Base-by-base conservation (phyloP, 2,888 invertebrate species). In the Xylophagus ater region DNA sequence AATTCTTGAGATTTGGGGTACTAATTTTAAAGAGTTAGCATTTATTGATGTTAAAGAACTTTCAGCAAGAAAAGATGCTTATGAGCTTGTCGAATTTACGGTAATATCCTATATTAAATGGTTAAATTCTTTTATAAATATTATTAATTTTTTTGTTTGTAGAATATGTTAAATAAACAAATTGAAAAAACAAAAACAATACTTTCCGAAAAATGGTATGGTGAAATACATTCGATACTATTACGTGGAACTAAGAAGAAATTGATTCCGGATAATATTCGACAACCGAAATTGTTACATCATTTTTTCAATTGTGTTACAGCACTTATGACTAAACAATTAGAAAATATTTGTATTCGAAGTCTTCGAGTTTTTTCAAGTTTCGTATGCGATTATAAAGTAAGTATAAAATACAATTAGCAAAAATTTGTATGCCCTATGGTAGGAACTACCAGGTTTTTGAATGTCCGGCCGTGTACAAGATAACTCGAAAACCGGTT, bases 251-350 rank as follows among this genome's bases (percentile, higher is more conserved):
- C 65, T 40, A 80, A 76, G 54, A 80, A 72, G 54, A 76, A 73
- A 40, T 68, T 73, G 47, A 68, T 86, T 37, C 84, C 85, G 1
- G 76, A 76, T 45, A 26, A 25, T 4, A 70, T 75, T 0, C 68
- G 73, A 33, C 76, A 80, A 47, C 71, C 70, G 13, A 70, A 69
- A 10, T 72, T 76, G 56, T 74, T 83, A 60, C 75, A 73, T 50
- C 75, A 76, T 30, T 90, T 90, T 62, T 92, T 83, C 59, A 82
- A 89, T 58, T 83, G 87, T 51, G 76, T 89, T 2, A 81, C 81
- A 1, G 79, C 81, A 19, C 69, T 92, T 26, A 93, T 93, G 93
- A 85, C 88, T 1, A 79, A 79, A 51, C 86, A 90, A 53, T 66
- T 94, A 40, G 88, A 90, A 59, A 76, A 76, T 15, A 61, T 92